A percentile compares a stretch with the other conserved stretches of the same genome.
These are phyloP conservation scores for Anastatus disparis DNA, from an alignment of 1,140 invertebrate species.

Conservation along the genomic window DNA sequence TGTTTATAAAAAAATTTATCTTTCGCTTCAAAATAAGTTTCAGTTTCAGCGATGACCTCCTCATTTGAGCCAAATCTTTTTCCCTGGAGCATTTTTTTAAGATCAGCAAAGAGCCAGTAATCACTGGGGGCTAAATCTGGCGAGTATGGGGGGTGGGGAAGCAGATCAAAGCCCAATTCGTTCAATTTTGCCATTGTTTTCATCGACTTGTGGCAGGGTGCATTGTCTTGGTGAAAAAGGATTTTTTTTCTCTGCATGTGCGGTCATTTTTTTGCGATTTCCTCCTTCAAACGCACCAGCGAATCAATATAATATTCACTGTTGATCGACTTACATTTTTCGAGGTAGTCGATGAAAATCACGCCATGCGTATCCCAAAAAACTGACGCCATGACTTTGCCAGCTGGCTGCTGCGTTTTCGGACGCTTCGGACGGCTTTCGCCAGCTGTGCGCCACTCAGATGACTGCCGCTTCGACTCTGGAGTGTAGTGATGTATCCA, in stretches of 20 bases:
- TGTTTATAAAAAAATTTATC: conserved; percentile 1
- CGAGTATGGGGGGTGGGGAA: conserved; percentile 62
- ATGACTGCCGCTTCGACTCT: conserved; percentile 27
- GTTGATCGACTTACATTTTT: conserved; percentile 51
- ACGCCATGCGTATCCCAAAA: conserved; percentile 58
- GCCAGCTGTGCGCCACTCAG: background rate
- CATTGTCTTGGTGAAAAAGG: conserved; percentile 59
- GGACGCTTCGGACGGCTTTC: background rate
- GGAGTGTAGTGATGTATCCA: conserved; percentile 37
- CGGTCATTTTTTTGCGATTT: conserved; percentile 51
- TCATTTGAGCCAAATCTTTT: conserved; percentile 2
- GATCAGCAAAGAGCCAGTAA: conserved; percentile 44
- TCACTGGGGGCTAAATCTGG: conserved; percentile 62
- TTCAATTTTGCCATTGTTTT: too few relatives aligned
- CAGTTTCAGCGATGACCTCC: background rate
- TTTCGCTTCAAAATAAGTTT: background rate
- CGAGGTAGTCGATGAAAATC: conserved; percentile 64
- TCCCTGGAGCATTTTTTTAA: background rate
- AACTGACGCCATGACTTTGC: conserved; percentile 54
- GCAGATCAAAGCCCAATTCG: conserved; percentile 58
- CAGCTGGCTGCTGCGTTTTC: conserved; percentile 36
- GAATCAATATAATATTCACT: conserved; percentile 59
- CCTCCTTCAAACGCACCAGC: conserved; percentile 55
- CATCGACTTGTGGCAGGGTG: too few relatives aligned
- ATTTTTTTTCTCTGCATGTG: conserved; percentile 56